Conservation (phyloP, 2,113 vertebrate genomes). For the Plecotus auritus region DNA sequence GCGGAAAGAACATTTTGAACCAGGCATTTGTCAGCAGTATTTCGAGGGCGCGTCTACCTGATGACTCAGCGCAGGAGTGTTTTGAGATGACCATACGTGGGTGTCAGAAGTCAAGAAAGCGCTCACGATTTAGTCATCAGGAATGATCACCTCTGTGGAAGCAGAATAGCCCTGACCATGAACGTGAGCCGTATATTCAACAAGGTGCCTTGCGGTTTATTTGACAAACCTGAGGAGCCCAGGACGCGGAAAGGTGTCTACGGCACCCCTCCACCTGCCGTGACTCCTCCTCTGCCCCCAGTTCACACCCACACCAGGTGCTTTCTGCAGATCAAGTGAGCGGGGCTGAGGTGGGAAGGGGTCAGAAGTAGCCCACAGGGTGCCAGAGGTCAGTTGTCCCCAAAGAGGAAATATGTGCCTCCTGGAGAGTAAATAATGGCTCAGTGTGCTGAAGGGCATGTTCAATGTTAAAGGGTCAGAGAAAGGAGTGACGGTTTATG, state of each 20-base stretch:
- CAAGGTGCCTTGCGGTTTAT: neutral
- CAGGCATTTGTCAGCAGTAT: neutral
- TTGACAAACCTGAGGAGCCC: neutral
- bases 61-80: neutral
- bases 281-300: neutral
- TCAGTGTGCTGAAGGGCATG: neutral
- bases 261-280: neutral
- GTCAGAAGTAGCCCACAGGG: neutral
- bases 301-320: neutral
- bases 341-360: neutral
- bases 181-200: neutral
- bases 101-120: constrained; percentile 33
- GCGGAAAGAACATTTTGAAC: neutral
- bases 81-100: neutral
- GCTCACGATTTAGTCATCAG: neutral
- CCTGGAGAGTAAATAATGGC: neutral
- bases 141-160: neutral
- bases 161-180: neutral
- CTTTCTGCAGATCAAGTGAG: neutral
- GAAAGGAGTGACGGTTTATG: neutral
- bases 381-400: neutral
- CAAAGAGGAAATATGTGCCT: neutral
- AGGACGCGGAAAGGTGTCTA: too few species aligned
- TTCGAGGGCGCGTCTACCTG: constrained; percentile 6
- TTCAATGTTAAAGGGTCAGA: neutral